phyloP scores from a whole-genome alignment of 2,888 invertebrate genomes.

The Linnaemya tessellans region DNA sequence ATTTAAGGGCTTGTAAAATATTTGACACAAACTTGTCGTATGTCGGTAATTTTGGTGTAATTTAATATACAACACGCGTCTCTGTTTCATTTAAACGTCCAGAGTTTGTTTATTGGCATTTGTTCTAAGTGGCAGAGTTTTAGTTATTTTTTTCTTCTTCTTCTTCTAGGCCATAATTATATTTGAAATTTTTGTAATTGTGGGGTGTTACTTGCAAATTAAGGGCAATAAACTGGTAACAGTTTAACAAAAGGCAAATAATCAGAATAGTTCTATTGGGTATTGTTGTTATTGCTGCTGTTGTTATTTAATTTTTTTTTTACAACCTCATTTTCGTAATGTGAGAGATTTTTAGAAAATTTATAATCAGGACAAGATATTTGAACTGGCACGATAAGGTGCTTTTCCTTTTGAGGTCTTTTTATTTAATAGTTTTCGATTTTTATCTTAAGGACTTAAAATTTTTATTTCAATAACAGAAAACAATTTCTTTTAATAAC shows the following conservation, averaged over 20 bases:
- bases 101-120: slow-evolving; percentile 64
- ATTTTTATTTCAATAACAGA: too few species aligned
- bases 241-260: slow-evolving; percentile 63
- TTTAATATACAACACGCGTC: slow-evolving; percentile 82
- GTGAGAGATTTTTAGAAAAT: neutral
- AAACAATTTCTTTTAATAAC: too few species aligned
- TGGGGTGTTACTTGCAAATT: slow-evolving; percentile 72
- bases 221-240: slow-evolving; percentile 71
- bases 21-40: slow-evolving; percentile 50
- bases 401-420: too few species aligned
- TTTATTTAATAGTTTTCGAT: too few species aligned
- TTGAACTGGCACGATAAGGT: too few species aligned
- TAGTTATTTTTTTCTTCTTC: neutral
- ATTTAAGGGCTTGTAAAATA: slow-evolving; percentile 50
- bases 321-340: neutral
- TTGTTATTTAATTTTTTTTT: neutral
- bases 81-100: slow-evolving; percentile 68
- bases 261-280: slow-evolving; percentile 33
- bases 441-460: too few species aligned
- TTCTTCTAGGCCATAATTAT: slow-evolving; percentile 58
- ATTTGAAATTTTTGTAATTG: slow-evolving; percentile 69
- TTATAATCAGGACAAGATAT: neutral
- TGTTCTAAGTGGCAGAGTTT: slow-evolving; percentile 36
- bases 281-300: neutral
- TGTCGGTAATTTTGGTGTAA: slow-evolving; percentile 75